phyloP scores from a whole-genome alignment of 2,888 invertebrate species.

The Archips xylosteana region DNA sequence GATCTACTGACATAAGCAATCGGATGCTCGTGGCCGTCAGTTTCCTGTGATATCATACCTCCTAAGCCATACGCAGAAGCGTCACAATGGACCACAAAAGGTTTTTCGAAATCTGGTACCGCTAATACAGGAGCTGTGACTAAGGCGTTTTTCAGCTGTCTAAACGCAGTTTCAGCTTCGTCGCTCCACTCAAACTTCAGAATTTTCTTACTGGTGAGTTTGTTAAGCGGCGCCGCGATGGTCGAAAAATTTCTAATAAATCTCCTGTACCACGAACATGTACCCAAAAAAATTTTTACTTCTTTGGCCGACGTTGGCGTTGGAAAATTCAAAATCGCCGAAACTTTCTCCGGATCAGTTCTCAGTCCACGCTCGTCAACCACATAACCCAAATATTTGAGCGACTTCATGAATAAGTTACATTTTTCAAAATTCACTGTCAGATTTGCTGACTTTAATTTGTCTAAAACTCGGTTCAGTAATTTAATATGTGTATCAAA shows the following conservation, averaged over 20 bases:
- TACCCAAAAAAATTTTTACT: background rate
- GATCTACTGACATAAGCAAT: too few species aligned
- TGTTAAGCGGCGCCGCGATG: background rate
- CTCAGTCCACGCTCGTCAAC: background rate
- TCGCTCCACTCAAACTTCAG: background rate
- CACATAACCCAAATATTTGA: constrained; percentile 1
- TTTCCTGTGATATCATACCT: too few species aligned
- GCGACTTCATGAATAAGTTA: background rate
- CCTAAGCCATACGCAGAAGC: too few species aligned
- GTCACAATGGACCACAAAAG: too few species aligned
- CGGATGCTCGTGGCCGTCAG: too few species aligned
- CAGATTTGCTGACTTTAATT: constrained; percentile 33
- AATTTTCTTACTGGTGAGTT: background rate
- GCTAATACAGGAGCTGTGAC: background rate
- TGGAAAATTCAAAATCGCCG: background rate
- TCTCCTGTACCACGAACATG: constrained; percentile 4
- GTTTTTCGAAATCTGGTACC: background rate
- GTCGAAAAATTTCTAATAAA: background rate
- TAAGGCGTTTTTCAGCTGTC: background rate
- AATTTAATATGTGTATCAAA: constrained; percentile 38
- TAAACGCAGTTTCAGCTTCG: background rate
- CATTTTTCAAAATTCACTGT: constrained; percentile 43
- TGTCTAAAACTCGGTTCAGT: constrained; percentile 16
- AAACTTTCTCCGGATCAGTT: background rate
- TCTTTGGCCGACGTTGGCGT: background rate